Evolutionary conservation across 2,113 vertebrate genomes (phyloP), one percentile per base, ranked within the genome.

Genomic region (Aplodontia rufa): DNA sequence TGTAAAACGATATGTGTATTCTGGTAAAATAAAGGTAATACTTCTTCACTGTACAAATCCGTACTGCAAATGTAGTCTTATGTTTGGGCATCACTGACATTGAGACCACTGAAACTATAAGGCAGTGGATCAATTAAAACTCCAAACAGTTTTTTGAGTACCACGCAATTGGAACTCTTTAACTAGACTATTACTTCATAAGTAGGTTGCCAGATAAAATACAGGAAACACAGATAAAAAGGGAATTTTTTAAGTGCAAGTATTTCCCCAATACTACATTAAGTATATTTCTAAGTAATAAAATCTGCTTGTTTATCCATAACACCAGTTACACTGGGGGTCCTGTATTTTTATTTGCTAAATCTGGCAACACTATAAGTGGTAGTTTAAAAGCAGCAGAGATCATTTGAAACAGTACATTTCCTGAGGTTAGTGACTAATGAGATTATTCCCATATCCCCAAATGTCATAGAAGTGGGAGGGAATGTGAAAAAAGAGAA

Each of bases 391-490:
- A 87, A 79, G 58, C 28, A 71, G 55, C 30, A 80, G 68, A 92
- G n/a, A 91, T 75, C 22, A 86, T 92, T 95, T 66, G 58, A 68
- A 95, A 87, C 60, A 76, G 58, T 80, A 82, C 35, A 53, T 71
- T 96, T 97, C 64, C 72, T 88, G 24, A 83, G 30, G 30, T 94
- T 60, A 87, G 75, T 53, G 72, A 87, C 68, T 69, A 95, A 82
- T 78, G 76, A 85, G 45, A 97, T 82, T 90, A 90, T 88, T 90
- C 42, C 13, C 49, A 68, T 75, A 85, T 28, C 53, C 37, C 28
- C n/a, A 90, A 89, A 95, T 78, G 55, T 69, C 88, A 95, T 0
- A 47, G 76, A 81, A 89, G 81, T 75, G 64, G 81, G 81, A 82
- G 62, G 37, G 8, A 88, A 88, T 24, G 49, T 13, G 74, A 72